Base-by-base conservation (phyloP, 1,140 invertebrate genomes). In the Saccostrea cuccullata region DNA sequence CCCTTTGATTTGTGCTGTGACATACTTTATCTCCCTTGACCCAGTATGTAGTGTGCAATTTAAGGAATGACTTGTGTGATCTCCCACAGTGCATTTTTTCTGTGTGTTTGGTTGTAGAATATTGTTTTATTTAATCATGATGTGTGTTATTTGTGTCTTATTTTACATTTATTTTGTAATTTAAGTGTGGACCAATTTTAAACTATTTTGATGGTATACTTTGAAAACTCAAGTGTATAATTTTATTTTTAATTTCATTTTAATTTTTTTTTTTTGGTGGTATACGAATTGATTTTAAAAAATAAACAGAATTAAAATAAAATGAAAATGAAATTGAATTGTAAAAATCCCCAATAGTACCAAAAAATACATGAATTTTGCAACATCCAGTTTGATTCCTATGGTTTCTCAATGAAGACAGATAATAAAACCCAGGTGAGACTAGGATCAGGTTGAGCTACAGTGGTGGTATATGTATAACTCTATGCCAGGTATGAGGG, bases 391-490 rank as follows among this genome's bases (percentile, higher is more conserved):
- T 36, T 20, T 67, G 20, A 67, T 67, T 23, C 20, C 60, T n/a
- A 23, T n/a, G 15, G 23, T 77, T 77, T 77, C 15, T 15, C 26
- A 64, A 64, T 64, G 6, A 64, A 64, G 58, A 20, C 20, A 64
- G 13, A 36, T 77, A 77, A 77, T 77, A 77, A 77, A 77, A 36
- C 6, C 11, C 70, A 77, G 70, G 58, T 64, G 58, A 64, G 17
- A 26, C 26, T 36, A 77, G 30, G 11, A 8, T 15, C 23, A 77
- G 26, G 26, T 77, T 26, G 70, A 36, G 70, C 26, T 64, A 6
- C 70, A 36, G 70, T 26, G 12, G 70, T 30, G 2, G 26, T 77
- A 67, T 8, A 30, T 77, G 70, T 77, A 36, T 77, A 77, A 77
- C 70, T 40, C 26, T 77, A 77, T 77, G 70, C 70, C 26, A 15